These are phyloP conservation scores for Nasonia vitripennis DNA, from an alignment of 1,140 invertebrate genomes.

Conservation along the genomic window DNA sequence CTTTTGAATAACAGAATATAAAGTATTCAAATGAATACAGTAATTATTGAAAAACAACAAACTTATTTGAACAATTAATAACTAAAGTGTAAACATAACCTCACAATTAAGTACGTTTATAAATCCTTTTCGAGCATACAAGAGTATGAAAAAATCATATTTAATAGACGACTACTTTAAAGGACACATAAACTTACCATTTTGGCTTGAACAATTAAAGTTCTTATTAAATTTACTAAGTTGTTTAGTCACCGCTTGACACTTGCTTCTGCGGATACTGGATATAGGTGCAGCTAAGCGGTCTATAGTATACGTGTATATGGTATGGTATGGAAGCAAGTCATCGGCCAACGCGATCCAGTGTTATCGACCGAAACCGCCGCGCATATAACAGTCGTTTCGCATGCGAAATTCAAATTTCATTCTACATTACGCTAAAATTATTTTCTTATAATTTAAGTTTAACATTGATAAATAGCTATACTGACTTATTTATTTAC, in stretches of 20 bases:
- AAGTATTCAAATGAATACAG: not conserved
- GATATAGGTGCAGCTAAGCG: not conserved
- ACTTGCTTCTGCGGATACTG: not conserved
- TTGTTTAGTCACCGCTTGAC: slow-evolving; percentile 21
- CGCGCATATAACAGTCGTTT: no score
- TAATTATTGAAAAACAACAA: not conserved
- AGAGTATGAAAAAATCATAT: not conserved
- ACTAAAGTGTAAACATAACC: slow-evolving; percentile 13
- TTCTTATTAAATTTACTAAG: not conserved
- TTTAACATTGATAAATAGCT: no score
- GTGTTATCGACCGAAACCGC: slow-evolving; percentile 17
- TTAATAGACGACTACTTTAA: not conserved
- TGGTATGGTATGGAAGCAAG: slow-evolving; percentile 33
- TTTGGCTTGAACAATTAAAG: not conserved
- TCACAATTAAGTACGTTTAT: not conserved
- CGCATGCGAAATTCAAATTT: slow-evolving; percentile 1
- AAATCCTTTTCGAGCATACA: not conserved
- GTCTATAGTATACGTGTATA: not conserved
- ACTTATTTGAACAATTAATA: not conserved
- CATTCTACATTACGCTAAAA: not conserved
- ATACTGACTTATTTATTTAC: no score
- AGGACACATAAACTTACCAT: slow-evolving; percentile 25
- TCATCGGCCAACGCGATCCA: slow-evolving; percentile 8
- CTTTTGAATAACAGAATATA: not conserved
- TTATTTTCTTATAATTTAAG: no score